Conservation (phyloP, 2,113 vertebrate species). For the Vanacampus margaritifer region DNA sequence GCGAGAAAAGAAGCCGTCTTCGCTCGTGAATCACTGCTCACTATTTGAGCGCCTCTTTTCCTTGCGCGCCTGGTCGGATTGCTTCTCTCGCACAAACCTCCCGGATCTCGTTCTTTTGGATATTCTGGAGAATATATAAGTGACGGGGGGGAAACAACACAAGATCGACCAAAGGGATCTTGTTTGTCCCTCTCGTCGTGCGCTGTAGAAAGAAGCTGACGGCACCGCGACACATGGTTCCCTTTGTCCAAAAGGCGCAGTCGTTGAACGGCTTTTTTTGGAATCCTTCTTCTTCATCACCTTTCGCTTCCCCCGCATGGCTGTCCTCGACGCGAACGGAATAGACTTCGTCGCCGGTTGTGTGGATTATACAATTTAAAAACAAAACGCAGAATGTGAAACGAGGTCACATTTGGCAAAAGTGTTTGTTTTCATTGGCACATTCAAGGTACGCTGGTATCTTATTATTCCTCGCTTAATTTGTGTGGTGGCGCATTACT, state of each 20-base stretch:
- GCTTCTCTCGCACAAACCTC: slow-evolving; percentile 38
- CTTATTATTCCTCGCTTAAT: slow-evolving; percentile 3
- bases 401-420: slow-evolving; percentile 57
- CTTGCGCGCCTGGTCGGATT: slow-evolving; percentile 67
- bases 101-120: slow-evolving; percentile 54
- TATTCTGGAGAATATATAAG: slow-evolving; percentile 52
- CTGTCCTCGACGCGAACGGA: slow-evolving; percentile 58
- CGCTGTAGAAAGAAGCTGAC: slow-evolving; percentile 43
- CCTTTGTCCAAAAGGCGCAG: slow-evolving; percentile 79
- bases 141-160: slow-evolving; percentile 9
- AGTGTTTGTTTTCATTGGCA: slow-evolving; percentile 54
- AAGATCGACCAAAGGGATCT: slow-evolving; percentile 31
- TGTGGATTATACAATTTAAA: slow-evolving; percentile 73
- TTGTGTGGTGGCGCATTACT: not conserved
- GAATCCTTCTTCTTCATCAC: slow-evolving; percentile 38
- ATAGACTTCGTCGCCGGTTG: slow-evolving; percentile 61
- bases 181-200: slow-evolving; percentile 18
- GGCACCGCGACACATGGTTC: slow-evolving; percentile 73
- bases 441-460: slow-evolving; percentile 63
- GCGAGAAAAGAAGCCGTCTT: slow-evolving; percentile 12
- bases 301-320: slow-evolving; percentile 57
- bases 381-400: slow-evolving; percentile 71
- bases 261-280: slow-evolving; percentile 66
- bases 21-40: not conserved
- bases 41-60: slow-evolving; percentile 24